Evolutionary conservation across 2,113 vertebrate genomes (phyloP), one percentile per base, ranked within the genome.

Genomic region (Chrysochloris asiatica): DNA sequence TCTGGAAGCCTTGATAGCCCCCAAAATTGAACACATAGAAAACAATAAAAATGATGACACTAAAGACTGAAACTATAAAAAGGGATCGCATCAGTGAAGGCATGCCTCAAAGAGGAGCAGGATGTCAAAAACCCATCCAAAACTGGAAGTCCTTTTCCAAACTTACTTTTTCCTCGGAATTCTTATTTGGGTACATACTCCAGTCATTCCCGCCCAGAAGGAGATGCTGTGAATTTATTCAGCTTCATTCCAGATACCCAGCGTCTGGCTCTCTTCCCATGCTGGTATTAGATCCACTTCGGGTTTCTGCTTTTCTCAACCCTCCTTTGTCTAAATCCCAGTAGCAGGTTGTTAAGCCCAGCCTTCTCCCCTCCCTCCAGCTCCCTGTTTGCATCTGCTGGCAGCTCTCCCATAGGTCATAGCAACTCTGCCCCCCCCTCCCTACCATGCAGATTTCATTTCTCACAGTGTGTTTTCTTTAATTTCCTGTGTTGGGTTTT

Each of bases 291-390:
- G 85, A 79, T 56, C 78, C 69, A 71, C 79, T 54, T 76, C 50
- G n/a, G n/a, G 30, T 50, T 75, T 92, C 43, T 13, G 90, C 86
- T 88, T 83, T 89, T 79, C 75, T 76, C 90, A 9, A 52, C 16
- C 80, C 72, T 92, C 95, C 94, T 96, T 96, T 95, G 93, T 96
- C 67, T 92, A 26, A 86, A 90, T 19, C 86, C 77, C 83, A 14
- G 91, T 8, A 36, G 96, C 94, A 95, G 90, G 93, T 90, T 77
- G 94, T 93, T 26, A 30, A 83, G 86, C 91, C 69, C 90, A 69
- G 88, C 94, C 88, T 69, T 38, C 41, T 11, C 24, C 76, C 82
- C 86, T 82, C 88, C 90, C 88, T n/a, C 52, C 14, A 56, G 67
- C 83, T 89, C 59, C 63, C 33, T 0, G 36, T 63, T 38, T 38